Evolutionary conservation across 2,888 invertebrate species (phyloP).

Genomic region (Hemistola chrysoprasaria): DNA sequence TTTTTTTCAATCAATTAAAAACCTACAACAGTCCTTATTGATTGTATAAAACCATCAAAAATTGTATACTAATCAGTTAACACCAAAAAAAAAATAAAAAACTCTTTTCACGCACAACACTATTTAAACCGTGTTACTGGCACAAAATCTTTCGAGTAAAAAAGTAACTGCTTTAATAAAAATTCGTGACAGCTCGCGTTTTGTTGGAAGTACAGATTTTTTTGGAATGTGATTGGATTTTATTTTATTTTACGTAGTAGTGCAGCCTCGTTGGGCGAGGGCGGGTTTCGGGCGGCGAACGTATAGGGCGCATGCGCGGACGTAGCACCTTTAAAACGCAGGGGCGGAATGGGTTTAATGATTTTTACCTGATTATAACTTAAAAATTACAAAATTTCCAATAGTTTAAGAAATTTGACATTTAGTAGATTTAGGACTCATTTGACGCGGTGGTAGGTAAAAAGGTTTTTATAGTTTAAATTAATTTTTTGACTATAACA

Average conservation of each 20-base stretch:
- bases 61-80: too few relatives aligned
- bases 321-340: conserved; percentile 57
- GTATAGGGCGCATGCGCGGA: conserved; percentile 62
- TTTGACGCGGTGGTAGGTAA: too few relatives aligned
- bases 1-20: conserved; percentile 16
- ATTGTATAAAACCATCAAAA: conserved; percentile 29
- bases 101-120: conserved; percentile 42
- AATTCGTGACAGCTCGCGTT: too few relatives aligned
- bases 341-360: conserved; percentile 40
- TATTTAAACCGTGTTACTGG: conserved; percentile 39
- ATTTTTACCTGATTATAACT: too few relatives aligned
- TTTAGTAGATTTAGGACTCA: too few relatives aligned
- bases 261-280: conserved; percentile 54
- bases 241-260: conserved; percentile 22
- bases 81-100: conserved; percentile 23
- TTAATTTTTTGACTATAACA: too few relatives aligned
- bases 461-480: conserved; percentile 6
- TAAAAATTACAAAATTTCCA: too few relatives aligned
- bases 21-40: conserved; percentile 11
- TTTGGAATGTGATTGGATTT: conserved; percentile 26
- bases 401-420: too few relatives aligned
- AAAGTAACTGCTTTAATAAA: too few relatives aligned
- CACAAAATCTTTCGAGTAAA: conserved; percentile 37
- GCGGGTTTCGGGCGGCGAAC: conserved; percentile 48
- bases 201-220: conserved; percentile 17